Evolutionary conservation across 1,140 invertebrate genomes (phyloP), one percentile per base, ranked within the genome.

Genomic region (Lanistes nyassanus): DNA sequence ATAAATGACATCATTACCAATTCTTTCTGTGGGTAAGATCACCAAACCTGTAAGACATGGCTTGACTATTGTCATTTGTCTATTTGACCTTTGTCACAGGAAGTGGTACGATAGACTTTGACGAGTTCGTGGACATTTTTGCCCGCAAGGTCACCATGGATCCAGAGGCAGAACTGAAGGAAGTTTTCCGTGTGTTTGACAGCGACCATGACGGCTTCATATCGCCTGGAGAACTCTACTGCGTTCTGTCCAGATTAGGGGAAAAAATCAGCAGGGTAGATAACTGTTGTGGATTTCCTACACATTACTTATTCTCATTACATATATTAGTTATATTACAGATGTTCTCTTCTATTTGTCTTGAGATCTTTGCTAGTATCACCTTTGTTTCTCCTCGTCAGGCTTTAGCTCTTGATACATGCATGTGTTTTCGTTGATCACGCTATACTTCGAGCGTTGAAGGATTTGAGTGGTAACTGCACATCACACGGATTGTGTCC

Each of bases 141-240:
- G 97, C 97, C 85, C 98, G 98, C 93, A 99, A 99, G 95, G 97
- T 98, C 90, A 97, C 98, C 90, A 98, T 97, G 79, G 97, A 98
- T 90, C 97, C 96, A 90, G 97, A 99, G 92, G 97, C 98, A 90
- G 98, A 99, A 90, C 98, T 99, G 88, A 93, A 96, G 89, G 97
- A 99, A 91, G 97, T 97, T 77, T 99, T 99, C 93, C 94, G 97
- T 91, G 97, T 98, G 79, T 98, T 98, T 91, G 97, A 99, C 91
- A 97, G 97, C 91, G 96, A 99, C 91, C 96, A 96, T 84, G 97
- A 98, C 90, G 96, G 97, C 84, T 98, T 82, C 75, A 88, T 88
- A 29, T 82, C 79, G 23, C 76, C 84, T 19, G 79, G 79, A 16
- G 86, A 88, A 76, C 80, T 88, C 37, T 86, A 76, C 67, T 75